Conservation (phyloP, 2,113 vertebrate species). For the Geococcyx californianus region DNA sequence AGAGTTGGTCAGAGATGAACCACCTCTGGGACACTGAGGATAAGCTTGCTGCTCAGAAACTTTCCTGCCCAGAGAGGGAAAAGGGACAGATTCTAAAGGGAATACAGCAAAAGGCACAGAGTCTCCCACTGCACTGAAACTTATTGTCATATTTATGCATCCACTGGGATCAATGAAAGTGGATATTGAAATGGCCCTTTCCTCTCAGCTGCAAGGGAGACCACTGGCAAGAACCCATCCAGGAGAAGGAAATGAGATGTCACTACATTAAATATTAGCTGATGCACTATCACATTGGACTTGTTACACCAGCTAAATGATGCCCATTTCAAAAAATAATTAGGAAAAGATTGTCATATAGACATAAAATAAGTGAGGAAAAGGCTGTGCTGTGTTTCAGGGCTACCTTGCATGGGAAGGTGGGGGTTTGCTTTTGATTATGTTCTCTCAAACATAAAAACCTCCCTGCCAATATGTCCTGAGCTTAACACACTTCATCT, state of each 20-base stretch:
- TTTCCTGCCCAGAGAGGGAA: neutral
- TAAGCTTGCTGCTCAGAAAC: neutral
- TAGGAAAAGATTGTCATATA: neutral
- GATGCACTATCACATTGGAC: neutral
- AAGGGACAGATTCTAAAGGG: neutral
- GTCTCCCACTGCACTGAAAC: neutral
- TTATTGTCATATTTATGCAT: neutral
- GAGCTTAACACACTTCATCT: conserved; percentile 30
- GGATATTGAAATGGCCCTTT: neutral
- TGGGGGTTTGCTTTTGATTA: conserved; percentile 32
- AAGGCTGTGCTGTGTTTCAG: neutral
- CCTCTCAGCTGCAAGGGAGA: conserved; percentile 6
- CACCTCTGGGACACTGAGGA: neutral
- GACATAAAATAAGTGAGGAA: neutral
- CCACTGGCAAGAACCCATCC: neutral
- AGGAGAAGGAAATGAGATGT: conserved; percentile 34
- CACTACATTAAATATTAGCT: conserved; percentile 37
- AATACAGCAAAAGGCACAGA: neutral
- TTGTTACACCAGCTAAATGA: neutral
- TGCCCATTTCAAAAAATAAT: conserved; percentile 9
- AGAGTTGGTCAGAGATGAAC: neutral
- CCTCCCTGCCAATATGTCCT: conserved; percentile 30
- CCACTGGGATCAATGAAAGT: neutral
- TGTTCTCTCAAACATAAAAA: conserved; percentile 29
- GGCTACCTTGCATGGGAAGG: neutral